Conservation (phyloP, 2,113 vertebrate species). For the Thunnus thynnus region DNA sequence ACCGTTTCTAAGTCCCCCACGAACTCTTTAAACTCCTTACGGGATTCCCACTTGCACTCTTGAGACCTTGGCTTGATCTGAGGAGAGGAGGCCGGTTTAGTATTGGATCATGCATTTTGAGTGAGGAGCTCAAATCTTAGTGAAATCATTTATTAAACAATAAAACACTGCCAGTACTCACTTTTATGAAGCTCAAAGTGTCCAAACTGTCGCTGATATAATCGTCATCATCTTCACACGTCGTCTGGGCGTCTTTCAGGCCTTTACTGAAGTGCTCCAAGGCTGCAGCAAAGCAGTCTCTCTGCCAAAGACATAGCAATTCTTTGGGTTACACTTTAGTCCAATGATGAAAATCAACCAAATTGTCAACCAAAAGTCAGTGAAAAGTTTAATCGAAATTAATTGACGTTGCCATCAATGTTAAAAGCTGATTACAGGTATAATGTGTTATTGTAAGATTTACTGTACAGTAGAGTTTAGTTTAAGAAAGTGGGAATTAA, state of each 20-base stretch:
- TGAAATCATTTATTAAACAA: background rate
- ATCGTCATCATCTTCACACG: too few relatives aligned
- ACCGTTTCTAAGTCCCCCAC: accelerated
- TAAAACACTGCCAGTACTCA: slow-evolving; percentile 23
- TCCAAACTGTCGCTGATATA: accelerated
- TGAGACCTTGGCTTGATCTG: background rate
- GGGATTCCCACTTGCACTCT: background rate
- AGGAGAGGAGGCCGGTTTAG: slow-evolving; percentile 22
- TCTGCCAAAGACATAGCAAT: background rate
- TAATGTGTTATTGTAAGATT: too few relatives aligned
- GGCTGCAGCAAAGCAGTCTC: accelerated
- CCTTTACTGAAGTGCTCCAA: accelerated
- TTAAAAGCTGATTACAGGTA: too few relatives aligned
- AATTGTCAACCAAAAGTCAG: too few relatives aligned
- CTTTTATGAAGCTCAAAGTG: accelerated
- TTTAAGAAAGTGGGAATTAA: background rate
- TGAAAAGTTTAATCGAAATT: background rate
- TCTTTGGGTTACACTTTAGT: background rate
- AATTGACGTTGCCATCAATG: too few relatives aligned
- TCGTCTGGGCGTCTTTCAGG: background rate
- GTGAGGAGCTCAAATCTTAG: background rate
- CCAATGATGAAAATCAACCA: background rate
- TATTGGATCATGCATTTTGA: background rate
- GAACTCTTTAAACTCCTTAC: background rate
- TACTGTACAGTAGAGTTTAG: background rate